Evolutionary conservation across 2,888 invertebrate species (phyloP).

Genomic region (Galerucella pusilla): DNA sequence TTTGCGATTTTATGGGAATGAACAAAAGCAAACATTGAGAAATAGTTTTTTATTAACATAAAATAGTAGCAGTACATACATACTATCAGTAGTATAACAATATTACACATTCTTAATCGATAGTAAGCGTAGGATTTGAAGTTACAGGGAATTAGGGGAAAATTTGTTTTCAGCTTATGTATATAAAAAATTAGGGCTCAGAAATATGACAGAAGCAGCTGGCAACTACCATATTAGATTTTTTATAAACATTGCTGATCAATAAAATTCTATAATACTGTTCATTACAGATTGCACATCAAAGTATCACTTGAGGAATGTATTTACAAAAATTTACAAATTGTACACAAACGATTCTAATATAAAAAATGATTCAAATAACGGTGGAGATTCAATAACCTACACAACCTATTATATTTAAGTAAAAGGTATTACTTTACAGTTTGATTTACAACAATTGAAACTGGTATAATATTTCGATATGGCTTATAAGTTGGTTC

Average conservation of each 20-base stretch:
- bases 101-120: conserved; percentile 47
- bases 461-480: conserved; percentile 6
- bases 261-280: conserved; percentile 41
- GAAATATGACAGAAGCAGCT: conserved; percentile 42
- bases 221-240: conserved; percentile 47
- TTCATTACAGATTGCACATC: conserved; percentile 25
- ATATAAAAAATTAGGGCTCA: conserved; percentile 54
- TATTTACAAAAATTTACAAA: conserved; percentile 37
- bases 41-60: conserved; percentile 57
- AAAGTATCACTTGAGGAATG: conserved; percentile 24
- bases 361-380: neutral
- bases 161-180: conserved; percentile 42
- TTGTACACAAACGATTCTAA: conserved; percentile 10
- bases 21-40: conserved; percentile 51
- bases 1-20: neutral
- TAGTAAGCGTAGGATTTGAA: conserved; percentile 62
- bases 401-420: neutral
- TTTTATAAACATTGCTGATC: conserved; percentile 47
- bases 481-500: conserved; percentile 27
- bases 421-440: neutral
- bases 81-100: conserved; percentile 31
- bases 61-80: conserved; percentile 41
- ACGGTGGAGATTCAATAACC: neutral
- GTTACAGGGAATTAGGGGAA: conserved; percentile 49
- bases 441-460: neutral